Evolutionary conservation across 2,888 invertebrate species (phyloP).

Genomic region (Mantis religiosa): DNA sequence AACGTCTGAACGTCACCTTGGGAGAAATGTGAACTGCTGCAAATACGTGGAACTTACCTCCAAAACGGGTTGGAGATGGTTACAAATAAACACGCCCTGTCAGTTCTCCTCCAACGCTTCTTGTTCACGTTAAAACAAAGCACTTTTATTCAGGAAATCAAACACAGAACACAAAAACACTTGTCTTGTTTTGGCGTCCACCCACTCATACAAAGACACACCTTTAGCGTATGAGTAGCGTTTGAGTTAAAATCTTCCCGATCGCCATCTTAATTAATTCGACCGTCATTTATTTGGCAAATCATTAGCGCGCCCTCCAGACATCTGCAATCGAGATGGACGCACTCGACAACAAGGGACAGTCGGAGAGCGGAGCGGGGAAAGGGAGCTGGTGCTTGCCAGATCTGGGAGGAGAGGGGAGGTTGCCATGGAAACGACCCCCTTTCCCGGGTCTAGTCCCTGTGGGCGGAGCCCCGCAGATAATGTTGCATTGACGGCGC

Average conservation of each 20-base stretch:
- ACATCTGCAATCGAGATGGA: background rate
- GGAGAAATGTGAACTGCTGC: no score
- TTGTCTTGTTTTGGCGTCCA: background rate
- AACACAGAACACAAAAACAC: background rate
- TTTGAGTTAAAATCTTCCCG: background rate
- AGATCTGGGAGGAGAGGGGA: constrained; percentile 7
- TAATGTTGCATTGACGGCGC: constrained; percentile 10
- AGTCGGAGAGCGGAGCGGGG: background rate
- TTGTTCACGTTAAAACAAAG: background rate
- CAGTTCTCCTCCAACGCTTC: background rate
- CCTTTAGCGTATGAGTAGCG: background rate
- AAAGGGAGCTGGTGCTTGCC: background rate
- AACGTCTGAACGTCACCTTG: no score
- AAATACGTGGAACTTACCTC: background rate
- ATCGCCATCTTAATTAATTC: background rate
- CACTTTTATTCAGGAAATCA: background rate
- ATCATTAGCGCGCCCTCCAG: background rate
- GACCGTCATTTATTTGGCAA: background rate
- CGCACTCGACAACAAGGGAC: background rate
- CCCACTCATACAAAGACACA: background rate
- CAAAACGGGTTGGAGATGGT: background rate
- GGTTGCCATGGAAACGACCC: constrained; percentile 18
- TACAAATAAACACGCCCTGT: background rate
- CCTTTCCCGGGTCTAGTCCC: constrained; percentile 17
- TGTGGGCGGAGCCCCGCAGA: constrained; percentile 17